Base-by-base conservation (phyloP, 2,888 invertebrate species). In the Nemapogon koenigi region DNA sequence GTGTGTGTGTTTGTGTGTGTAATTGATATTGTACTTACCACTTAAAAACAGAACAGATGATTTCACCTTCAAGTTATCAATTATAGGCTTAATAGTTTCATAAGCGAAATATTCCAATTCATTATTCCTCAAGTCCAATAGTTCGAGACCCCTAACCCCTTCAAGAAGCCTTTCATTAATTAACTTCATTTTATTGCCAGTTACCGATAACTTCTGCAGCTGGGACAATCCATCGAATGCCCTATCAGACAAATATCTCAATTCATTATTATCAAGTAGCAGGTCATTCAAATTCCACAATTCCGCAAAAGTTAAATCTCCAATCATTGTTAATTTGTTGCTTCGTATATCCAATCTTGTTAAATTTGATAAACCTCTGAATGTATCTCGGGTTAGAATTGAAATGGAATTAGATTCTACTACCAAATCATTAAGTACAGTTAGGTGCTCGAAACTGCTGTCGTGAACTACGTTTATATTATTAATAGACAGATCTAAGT, bases 401-500 rank as follows among this genome's bases (percentile, higher is more conserved):
- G 85, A 83, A 49, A 93, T 84, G 57, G 85, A 85, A 78, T 88
- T 91, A 47, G 82, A 81, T 53, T 90, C 90, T 49, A 96, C 69
- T 59, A 94, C 89, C 46, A 97, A 73, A 52, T 89, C 89, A 43
- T 87, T 84, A 40, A 96, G 81, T 46, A 88, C 83, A 13, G 82
- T 81, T 57, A 91, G 69, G 54, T 88, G 85, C 51, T 83, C 82
- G 59, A 91, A 94, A 43, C 96, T 89, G 48, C 89, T 89, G 46
- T 94, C 93, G 53, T 96, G 95, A 30, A 93, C 81, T 35, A 87
- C 83, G 54, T 89, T 89, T 47, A 97, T 83, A 54, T 86, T 88
- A 71, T 98, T 97, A 59, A 88, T 88, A 57, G 93, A 92, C 47
- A 97, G 81, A 57, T 87, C 88, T 43, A 97, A 83, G 47, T 87